Percentiles rank a stretch among this genome's conserved stretches.
These are phyloP conservation scores for Muraenolepis orangiensis DNA, from an alignment of 2,797 vertebrate species.

Conservation along the genomic window DNA sequence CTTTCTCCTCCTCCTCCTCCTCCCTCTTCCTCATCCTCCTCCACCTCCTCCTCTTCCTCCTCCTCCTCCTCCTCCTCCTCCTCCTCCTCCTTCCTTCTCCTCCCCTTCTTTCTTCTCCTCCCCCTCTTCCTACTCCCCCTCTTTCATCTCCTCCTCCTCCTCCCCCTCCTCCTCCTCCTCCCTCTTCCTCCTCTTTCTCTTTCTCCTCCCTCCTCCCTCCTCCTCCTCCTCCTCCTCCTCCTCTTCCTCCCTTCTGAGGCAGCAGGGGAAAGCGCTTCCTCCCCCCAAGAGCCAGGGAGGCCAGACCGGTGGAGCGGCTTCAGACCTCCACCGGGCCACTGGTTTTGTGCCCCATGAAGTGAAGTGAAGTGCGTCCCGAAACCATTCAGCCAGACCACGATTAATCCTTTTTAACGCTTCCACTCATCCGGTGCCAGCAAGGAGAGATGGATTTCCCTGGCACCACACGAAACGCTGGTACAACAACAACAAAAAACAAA, in stretches of 20 bases:
- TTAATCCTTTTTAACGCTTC: constrained; percentile 59
- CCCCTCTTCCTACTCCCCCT: too few species aligned
- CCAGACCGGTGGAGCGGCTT: constrained; percentile 65
- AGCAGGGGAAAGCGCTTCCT: constrained; percentile 64
- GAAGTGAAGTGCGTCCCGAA: constrained; percentile 59
- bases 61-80: too few species aligned
- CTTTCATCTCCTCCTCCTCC: constrained; percentile 58
- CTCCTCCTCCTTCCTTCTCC: too few species aligned
- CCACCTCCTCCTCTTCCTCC: too few species aligned
- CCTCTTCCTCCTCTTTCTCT: too few species aligned
- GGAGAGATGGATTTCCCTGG: constrained; percentile 51
- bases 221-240: constrained; percentile 48
- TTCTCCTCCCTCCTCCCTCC: constrained; percentile 56
- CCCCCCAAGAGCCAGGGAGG: constrained; percentile 66
- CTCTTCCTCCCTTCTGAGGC: constrained; percentile 74
- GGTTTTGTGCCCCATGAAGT: constrained; percentile 63
- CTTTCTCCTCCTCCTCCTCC: too few species aligned
- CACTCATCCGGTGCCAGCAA: constrained; percentile 59
- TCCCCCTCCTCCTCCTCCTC: constrained; percentile 48
- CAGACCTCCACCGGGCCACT: constrained; percentile 71
- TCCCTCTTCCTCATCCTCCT: too few species aligned
- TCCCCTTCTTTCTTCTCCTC: too few species aligned
- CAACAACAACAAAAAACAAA: constrained; percentile 20
- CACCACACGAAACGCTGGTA: constrained; percentile 42
- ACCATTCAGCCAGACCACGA: constrained; percentile 55